Base-by-base conservation (phyloP, 2,797 vertebrate species). In the Thripadectes ignobilis region DNA sequence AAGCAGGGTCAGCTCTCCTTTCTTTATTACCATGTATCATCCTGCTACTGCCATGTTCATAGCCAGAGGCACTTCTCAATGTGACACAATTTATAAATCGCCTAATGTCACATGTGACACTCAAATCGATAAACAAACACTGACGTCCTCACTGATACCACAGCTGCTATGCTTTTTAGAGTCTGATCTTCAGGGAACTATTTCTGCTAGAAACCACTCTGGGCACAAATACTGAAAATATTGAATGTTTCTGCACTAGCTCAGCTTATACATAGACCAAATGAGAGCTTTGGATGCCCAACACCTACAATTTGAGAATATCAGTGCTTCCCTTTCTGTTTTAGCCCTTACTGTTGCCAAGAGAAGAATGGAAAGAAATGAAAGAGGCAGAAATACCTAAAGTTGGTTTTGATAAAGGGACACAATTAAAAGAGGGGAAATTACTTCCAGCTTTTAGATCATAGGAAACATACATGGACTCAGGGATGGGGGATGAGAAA, bases 171-270 rank as follows among this genome's bases (percentile, higher is more conserved):
- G 72, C 36, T 81, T 80, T 77, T 87, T 48, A 83, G 43, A 88
- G 46, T 43, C 55, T 48, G 46, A 86, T 91, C 45, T 38, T 88
- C 62, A 43, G 29, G 32, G 65, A 80, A 52, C 52, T 75, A 9
- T 67, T 88, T 78, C 87, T 71, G 61, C 54, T 78, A 79, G 62
- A 95, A 93, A 92, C 14, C 49, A 68, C 49, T 81, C 29, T 38
- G 51, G 57, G 59, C 36, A 93, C n/a, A 88, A 86, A 79, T 43
- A 83, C 23, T 74, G 76, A 93, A 88, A 90, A 38, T n/a, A 94
- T 5, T 65, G 32, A 91, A 81, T 82, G 59, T 22, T 87, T 67
- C 65, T 78, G 65, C n/a, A 54, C n/a, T 62, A 80, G 23, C 32
- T 93, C 54, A 62, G 46, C n/a, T 86, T 59, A 45, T 20, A 75